These are phyloP conservation scores for Urophycis tenuis DNA, from an alignment of 2,797 vertebrate genomes.

Conservation along the genomic window DNA sequence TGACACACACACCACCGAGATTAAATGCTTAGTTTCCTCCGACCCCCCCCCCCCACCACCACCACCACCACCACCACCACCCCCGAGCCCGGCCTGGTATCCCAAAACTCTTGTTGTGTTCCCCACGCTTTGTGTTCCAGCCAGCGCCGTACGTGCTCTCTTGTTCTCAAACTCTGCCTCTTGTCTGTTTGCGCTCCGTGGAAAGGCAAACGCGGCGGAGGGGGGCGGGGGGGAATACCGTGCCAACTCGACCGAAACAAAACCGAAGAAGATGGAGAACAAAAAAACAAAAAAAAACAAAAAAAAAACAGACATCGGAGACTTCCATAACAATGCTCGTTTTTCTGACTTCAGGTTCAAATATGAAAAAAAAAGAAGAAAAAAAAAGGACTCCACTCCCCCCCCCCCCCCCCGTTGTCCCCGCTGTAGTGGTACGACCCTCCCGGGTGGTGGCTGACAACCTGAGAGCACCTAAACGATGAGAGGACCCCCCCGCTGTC, in stretches of 20 bases:
- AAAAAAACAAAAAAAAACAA: no score
- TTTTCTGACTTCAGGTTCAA: background rate
- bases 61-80: background rate
- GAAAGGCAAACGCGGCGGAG: no score
- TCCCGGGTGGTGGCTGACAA: background rate
- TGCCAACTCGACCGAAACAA: background rate
- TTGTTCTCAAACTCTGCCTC: no score
- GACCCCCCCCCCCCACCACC: slow-evolving; percentile 27
- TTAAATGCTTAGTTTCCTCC: slow-evolving; percentile 51
- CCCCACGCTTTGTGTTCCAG: background rate
- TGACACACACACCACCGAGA: slow-evolving; percentile 28
- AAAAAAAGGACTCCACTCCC: background rate
- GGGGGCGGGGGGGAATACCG: no score
- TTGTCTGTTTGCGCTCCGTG: no score
- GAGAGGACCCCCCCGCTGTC: background rate
- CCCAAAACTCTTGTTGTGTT: background rate
- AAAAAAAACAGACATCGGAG: no score
- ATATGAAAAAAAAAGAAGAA: background rate
- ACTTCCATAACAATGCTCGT: no score
- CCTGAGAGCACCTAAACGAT: background rate
- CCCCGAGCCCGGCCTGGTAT: background rate
- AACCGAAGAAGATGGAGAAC: background rate
- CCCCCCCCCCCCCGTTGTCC: background rate
- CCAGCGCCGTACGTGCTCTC: no score
- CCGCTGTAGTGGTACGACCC: background rate